Conservation (phyloP, 2,113 vertebrate genomes). For the Rhinoptilus africanus region DNA sequence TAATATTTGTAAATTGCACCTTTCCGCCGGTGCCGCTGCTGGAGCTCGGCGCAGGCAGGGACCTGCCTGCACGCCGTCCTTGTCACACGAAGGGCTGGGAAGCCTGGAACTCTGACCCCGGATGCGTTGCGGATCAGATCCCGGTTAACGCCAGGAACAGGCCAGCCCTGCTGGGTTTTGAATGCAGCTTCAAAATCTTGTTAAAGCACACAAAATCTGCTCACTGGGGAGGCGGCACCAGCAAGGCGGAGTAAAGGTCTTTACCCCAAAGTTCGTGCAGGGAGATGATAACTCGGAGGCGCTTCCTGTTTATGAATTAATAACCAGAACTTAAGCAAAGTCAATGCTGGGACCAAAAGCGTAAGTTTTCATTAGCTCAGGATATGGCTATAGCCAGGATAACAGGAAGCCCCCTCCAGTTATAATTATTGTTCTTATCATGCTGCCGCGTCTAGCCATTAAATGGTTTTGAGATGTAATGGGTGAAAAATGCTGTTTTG, state of each 20-base stretch:
- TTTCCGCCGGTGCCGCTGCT: not conserved
- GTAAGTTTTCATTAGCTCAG: slow-evolving; percentile 12
- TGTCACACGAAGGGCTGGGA: not conserved
- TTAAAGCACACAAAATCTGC: not conserved
- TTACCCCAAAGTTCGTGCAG: slow-evolving; percentile 15
- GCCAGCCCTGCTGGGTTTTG: not conserved
- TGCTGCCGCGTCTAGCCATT: not conserved
- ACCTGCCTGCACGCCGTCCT: not conserved
- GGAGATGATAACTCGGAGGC: not conserved
- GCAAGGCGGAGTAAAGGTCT: not conserved
- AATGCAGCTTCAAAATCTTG: not conserved
- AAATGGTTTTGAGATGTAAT: not conserved
- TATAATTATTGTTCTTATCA: slow-evolving; percentile 43
- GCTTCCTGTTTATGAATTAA: slow-evolving; percentile 45
- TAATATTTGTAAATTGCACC: slow-evolving; percentile 65
- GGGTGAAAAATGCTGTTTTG: slow-evolving; percentile 19
- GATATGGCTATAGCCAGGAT: slow-evolving; percentile 17
- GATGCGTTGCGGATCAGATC: rapidly evolving
- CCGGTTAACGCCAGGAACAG: not conserved
- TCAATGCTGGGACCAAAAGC: slow-evolving; percentile 2
- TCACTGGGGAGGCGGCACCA: not conserved
- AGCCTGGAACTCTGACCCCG: not conserved
- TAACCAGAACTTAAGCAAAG: slow-evolving; percentile 14
- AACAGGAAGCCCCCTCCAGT: slow-evolving; percentile 48
- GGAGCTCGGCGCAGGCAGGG: not conserved